Base-by-base conservation (phyloP, 92 coral and sea anemone species). In the Palythoa grandis region DNA sequence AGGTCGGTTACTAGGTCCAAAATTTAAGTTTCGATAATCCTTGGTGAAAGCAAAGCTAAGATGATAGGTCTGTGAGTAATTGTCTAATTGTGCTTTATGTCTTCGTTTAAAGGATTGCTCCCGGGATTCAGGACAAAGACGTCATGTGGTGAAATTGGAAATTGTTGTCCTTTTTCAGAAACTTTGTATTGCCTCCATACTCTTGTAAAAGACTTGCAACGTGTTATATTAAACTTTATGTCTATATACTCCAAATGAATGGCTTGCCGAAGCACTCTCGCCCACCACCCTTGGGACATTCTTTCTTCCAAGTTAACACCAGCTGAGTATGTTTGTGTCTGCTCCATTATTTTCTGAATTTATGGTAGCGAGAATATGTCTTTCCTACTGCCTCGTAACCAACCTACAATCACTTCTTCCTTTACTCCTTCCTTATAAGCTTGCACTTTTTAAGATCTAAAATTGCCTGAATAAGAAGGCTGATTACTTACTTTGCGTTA, bases 211-310 rank as follows among this genome's bases (percentile, higher is more conserved):
- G 58, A 53, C n/a, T 53, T 53, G 72, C 93, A 76, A 25, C 88
- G 39, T 40, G 40, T 83, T 14, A 88, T 79, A 54, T 54, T 88
- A 29, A 23, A 88, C 22, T 84, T 74, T 60, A 91, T 88, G 83
- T 88, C 83, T 16, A 91, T 58, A 1, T 17, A 84, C 63, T 63
- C 54, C 38, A 88, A 54, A 70, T 78, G 37, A 58, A 88, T 40
- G 1, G 87, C 74, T 76, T 91, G 92, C 69, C 93, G 19, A 50
- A 88, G 86, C 12, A 68, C 86, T 20, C 92, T 76, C 47, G 89
- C 74, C 93, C 86, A 88, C 89, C 93, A 91, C 68, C 83, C 89
- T 13, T 40, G 53, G 3, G 87, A 83, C 67, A 76, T 37, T 54
- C 19, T 82, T 13, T 74, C 56, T 48, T 47, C 70, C 38, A 52